Evolutionary conservation across 2,888 invertebrate species (phyloP).

Genomic region (Sinopyrophorus schimmeli): DNA sequence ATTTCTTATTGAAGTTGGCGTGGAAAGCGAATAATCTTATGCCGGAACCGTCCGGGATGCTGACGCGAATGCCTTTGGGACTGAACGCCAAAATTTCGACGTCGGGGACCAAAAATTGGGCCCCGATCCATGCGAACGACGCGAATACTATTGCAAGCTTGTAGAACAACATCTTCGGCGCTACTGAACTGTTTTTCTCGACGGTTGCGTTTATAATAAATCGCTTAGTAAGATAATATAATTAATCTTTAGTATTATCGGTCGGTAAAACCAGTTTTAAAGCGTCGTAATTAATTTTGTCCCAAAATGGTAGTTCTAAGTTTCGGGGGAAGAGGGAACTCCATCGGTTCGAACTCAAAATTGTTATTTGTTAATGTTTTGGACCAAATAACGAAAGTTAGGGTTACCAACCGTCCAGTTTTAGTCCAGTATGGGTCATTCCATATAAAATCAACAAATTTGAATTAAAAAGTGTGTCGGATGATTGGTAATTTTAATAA

Average conservation of each 20-base stretch:
- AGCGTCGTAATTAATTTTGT: no score
- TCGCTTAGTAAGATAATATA: no score
- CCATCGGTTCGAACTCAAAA: no score
- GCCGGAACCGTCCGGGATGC: slow-evolving; percentile 52
- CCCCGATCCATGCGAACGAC: neutral
- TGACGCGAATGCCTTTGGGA: slow-evolving; percentile 52
- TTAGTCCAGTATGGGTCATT: no score
- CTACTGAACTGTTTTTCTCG: neutral
- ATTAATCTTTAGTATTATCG: slow-evolving; percentile 11
- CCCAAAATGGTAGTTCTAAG: no score
- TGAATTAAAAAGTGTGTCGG: no score
- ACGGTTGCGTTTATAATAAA: slow-evolving; percentile 4
- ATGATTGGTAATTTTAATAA: no score
- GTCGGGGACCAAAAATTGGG: slow-evolving; percentile 39
- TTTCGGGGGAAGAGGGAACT: no score
- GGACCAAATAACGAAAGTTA: no score
- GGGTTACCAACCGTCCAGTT: no score
- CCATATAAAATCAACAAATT: no score
- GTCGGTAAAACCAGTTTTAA: slow-evolving; percentile 8
- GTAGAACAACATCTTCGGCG: slow-evolving; percentile 5
- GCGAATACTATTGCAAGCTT: neutral
- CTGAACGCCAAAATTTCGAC: slow-evolving; percentile 48
- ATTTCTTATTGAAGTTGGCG: slow-evolving; percentile 51
- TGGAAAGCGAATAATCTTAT: slow-evolving; percentile 55
- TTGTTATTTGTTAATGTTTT: no score